A percentile compares a stretch with the other conserved stretches of the same genome.
These are phyloP conservation scores for Coleophora deauratella DNA, from an alignment of 2,888 invertebrate genomes.

Conservation along the genomic window DNA sequence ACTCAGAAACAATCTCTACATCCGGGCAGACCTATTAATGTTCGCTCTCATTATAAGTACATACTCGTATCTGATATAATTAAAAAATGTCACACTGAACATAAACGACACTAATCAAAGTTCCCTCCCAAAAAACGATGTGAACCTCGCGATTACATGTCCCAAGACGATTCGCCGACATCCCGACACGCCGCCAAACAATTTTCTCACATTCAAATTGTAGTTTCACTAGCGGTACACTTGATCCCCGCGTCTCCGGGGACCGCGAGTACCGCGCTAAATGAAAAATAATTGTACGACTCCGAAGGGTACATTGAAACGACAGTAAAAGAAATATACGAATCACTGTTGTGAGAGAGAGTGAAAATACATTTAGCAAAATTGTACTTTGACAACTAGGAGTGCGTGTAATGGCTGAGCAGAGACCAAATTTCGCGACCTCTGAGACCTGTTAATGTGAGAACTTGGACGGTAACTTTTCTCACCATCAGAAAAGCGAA, in stretches of 20 bases:
- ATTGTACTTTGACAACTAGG: not conserved
- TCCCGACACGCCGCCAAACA: constrained; percentile 33
- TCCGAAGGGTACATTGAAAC: constrained; percentile 21
- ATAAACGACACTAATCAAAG: not conserved
- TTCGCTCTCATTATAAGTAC: too few relatives aligned
- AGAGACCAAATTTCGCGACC: constrained; percentile 5
- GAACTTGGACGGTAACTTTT: constrained; percentile 30
- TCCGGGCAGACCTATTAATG: too few relatives aligned
- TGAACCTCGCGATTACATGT: constrained; percentile 44
- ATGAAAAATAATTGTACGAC: constrained; percentile 68
- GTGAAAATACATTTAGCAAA: constrained; percentile 9
- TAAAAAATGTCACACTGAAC: too few relatives aligned
- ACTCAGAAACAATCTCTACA: too few relatives aligned
- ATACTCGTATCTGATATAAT: too few relatives aligned
- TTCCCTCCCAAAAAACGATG: constrained; percentile 23
- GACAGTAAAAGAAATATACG: constrained; percentile 23
- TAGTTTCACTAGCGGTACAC: constrained; percentile 42
- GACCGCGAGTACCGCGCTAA: constrained; percentile 52
- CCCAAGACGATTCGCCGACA: constrained; percentile 32
- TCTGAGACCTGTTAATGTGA: constrained; percentile 44
- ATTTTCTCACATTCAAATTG: constrained; percentile 61
- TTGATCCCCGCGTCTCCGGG: constrained; percentile 56
- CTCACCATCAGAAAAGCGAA: constrained; percentile 29
- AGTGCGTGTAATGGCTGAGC: constrained; percentile 3
- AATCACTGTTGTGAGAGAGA: constrained; percentile 18